Conservation (phyloP, 2,797 vertebrate species). For the Thripadectes ignobilis region DNA sequence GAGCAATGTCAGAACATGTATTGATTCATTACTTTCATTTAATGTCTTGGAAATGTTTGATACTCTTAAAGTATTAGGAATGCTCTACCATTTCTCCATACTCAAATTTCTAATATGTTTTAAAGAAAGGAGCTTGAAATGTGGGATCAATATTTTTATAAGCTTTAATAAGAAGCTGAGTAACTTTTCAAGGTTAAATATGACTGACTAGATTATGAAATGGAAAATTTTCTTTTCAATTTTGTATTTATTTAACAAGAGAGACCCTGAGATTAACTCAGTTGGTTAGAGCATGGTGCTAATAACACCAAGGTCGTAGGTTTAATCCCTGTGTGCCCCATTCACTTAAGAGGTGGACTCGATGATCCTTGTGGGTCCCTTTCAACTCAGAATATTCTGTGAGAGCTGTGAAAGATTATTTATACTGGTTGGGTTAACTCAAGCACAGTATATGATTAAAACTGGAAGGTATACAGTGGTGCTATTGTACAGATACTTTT, state of each 20-base stretch:
- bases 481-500: neutral
- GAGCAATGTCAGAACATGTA: neutral
- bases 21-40: slow-evolving; percentile 20
- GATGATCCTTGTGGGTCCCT: neutral
- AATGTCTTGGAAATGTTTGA: slow-evolving; percentile 12
- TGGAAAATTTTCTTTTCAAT: neutral
- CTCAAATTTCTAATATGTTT: neutral
- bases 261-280: neutral
- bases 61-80: neutral
- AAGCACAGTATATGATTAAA: neutral
- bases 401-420: neutral
- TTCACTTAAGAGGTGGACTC: neutral
- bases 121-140: neutral
- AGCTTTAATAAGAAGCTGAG: neutral
- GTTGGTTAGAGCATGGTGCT: neutral
- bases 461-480: neutral
- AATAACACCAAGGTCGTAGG: neutral
- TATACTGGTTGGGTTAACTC: neutral
- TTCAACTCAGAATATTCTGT: neutral
- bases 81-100: neutral
- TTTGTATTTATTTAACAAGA: neutral
- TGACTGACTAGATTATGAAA: neutral
- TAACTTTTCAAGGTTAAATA: neutral
- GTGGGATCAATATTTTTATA: neutral
- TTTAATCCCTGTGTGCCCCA: neutral